Percentiles rank a stretch among this genome's conserved stretches.
Conservation (phyloP, 2,888 invertebrate species). For the Callinectes sapidus region DNA sequence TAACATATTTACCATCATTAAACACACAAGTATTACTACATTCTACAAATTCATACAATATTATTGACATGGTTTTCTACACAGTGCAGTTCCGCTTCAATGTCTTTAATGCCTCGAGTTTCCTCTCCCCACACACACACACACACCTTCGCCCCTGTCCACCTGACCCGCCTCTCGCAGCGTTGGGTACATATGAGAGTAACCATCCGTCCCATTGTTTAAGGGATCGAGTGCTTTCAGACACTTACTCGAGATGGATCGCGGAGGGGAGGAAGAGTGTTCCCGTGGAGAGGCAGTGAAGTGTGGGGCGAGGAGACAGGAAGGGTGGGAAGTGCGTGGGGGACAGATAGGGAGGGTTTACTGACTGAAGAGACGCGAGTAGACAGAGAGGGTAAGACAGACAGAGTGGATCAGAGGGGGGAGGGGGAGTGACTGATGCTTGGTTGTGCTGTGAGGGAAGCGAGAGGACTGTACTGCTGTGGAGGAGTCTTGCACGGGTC, state of each 20-base stretch:
- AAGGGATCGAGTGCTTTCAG: constrained; percentile 60
- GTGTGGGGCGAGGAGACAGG: neutral
- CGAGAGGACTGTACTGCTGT: neutral
- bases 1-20: too few species aligned
- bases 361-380: neutral
- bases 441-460: neutral
- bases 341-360: neutral
- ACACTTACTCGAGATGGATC: constrained; percentile 50
- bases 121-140: neutral
- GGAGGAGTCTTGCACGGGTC: neutral
- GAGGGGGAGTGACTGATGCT: constrained; percentile 8
- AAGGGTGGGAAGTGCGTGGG: neutral
- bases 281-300: constrained; percentile 22
- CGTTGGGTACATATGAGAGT: constrained; percentile 28
- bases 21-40: too few species aligned
- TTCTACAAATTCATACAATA: too few species aligned
- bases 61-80: too few species aligned
- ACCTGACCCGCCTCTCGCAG: neutral
- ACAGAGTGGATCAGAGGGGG: neutral
- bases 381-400: constrained; percentile 20
- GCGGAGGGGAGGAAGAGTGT: constrained; percentile 12
- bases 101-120: neutral
- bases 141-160: neutral
- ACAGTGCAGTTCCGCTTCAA: neutral
- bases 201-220: constrained; percentile 45